phyloP scores from a whole-genome alignment of 2,888 invertebrate genomes.

The Chrysina gloriosa region DNA sequence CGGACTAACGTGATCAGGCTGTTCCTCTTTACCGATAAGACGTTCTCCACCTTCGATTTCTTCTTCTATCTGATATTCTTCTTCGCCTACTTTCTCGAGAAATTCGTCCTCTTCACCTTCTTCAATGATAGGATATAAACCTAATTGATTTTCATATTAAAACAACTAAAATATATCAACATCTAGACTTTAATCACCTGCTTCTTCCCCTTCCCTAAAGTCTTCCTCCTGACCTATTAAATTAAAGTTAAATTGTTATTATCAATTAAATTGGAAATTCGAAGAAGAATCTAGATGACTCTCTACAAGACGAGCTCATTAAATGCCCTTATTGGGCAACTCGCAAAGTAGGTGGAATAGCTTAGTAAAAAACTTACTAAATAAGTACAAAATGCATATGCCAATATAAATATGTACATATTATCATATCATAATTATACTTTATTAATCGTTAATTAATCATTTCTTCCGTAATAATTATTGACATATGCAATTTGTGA shows the following conservation, averaged over 20 bases:
- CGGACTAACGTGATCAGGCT: background rate
- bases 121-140: conserved; percentile 42
- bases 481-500: too few relatives aligned
- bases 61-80: conserved; percentile 25
- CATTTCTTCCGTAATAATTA: too few relatives aligned
- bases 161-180: background rate
- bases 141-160: background rate
- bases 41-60: conserved; percentile 25
- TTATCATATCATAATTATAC: too few relatives aligned
- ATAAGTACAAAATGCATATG: too few relatives aligned
- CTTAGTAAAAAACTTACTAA: too few relatives aligned
- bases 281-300: too few relatives aligned
- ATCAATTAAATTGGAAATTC: background rate
- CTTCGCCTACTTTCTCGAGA: conserved; percentile 17
- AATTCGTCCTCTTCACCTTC: conserved; percentile 58
- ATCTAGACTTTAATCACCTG: background rate
- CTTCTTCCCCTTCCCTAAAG: conserved; percentile 22
- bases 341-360: too few relatives aligned
- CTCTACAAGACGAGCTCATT: too few relatives aligned
- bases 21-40: conserved; percentile 13
- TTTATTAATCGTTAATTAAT: too few relatives aligned
- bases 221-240: conserved; percentile 1
- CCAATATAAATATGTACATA: too few relatives aligned
- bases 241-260: background rate
- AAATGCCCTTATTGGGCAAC: too few relatives aligned